A percentile compares a stretch with the other conserved stretches of the same genome.
Conservation (phyloP, 1,140 invertebrate genomes). For the Kradibia gibbosae region DNA sequence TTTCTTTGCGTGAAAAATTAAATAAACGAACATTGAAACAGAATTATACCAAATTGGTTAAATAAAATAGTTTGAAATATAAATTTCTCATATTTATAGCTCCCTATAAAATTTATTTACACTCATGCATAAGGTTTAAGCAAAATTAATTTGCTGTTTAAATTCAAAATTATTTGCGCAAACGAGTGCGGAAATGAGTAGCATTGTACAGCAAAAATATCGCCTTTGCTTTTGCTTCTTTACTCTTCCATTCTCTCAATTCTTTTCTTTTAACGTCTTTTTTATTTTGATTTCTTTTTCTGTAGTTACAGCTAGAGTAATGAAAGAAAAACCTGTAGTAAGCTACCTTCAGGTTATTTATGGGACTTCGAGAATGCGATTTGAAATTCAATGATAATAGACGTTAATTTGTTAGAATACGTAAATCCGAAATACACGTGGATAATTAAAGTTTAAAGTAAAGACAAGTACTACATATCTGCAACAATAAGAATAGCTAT, state of each 20-base stretch:
- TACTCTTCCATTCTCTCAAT: background rate
- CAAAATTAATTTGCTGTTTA: background rate
- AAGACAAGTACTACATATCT: too few species aligned
- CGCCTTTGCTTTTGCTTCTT: background rate
- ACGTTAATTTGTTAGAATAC: constrained; percentile 55
- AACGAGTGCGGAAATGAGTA: background rate
- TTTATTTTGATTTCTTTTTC: background rate
- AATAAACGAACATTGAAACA: too few species aligned
- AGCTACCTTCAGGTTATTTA: background rate
- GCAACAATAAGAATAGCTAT: too few species aligned
- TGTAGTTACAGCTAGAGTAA: background rate
- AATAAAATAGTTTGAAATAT: too few species aligned
- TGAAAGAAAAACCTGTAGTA: background rate
- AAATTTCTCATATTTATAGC: too few species aligned
- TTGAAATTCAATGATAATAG: constrained; percentile 65
- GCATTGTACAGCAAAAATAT: background rate
- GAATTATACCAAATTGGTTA: too few species aligned
- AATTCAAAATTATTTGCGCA: constrained; percentile 31
- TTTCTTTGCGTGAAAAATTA: too few species aligned
- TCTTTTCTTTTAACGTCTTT: too few species aligned
- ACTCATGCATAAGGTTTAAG: background rate
- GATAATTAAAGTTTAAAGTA: too few species aligned
- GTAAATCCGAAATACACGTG: background rate
- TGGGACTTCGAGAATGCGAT: constrained; percentile 49
- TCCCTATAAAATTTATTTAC: too few species aligned